Evolutionary conservation across 1,140 invertebrate genomes (phyloP), one percentile per base, ranked within the genome.

Genomic region (Eupristina koningsbergeri): DNA sequence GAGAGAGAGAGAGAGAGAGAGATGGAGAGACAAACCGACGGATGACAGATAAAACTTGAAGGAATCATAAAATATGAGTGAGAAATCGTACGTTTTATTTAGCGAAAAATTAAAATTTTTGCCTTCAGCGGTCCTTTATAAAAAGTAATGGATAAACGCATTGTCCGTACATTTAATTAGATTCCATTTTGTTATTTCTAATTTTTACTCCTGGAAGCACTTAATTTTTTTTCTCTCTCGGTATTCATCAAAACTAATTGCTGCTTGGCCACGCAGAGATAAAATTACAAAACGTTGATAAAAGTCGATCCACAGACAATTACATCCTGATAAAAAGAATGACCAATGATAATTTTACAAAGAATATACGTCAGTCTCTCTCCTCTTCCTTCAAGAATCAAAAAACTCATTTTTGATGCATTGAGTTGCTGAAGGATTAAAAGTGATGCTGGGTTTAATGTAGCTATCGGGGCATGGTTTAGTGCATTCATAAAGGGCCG

Each of bases 401-500:
- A 31, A 34, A 31, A 29, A n/a, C 9, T 22, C 29, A 36, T 8
- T 39, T 69, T 47, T 75, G 45, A 29, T 31, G 50, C n/a, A 5
- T 29, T 36, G 5, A 45, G 11, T 11, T 36, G 63, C 26, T 11
- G 39, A 74, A 45, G 80, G 80, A 74, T 61, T 41, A 81, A n/a
- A 81, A 81, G 47, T 22, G 15, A 74, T 15, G 45, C 39, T 9
- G 41, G n/a, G n/a, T n/a, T n/a, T n/a, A n/a, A 74, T 80, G 50
- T 73, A 78, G 47, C 64, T 78, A 71, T 78, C 81, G 78, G 41
- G 58, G 77, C 76, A 71, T 74, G 67, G 22, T 80, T 80, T 81
- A 76, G 79, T 85, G n/a, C 39, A n/a, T 47, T 64, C 81, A 69
- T 67, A 82, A 75, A 81, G 87, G 87, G 80, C 88, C 89, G 90